Conservation (phyloP, 2,113 vertebrate species). For the Zosterops pallidus region DNA sequence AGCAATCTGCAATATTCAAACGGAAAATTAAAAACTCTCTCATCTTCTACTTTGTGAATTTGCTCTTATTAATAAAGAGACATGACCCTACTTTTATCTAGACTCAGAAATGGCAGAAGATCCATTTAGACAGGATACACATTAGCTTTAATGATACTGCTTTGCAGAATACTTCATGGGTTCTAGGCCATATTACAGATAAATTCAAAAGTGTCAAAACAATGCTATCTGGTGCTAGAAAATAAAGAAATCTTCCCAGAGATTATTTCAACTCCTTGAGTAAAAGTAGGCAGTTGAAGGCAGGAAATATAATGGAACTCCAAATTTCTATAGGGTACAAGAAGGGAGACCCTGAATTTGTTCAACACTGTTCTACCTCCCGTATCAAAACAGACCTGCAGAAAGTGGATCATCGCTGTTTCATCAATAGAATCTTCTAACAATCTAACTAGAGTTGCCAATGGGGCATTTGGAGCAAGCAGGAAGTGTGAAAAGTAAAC, state of each 20-base stretch:
- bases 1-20: conserved; percentile 15
- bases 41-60: conserved; percentile 7
- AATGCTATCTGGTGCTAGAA: not conserved
- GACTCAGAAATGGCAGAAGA: not conserved
- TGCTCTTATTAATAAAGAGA: conserved; percentile 23
- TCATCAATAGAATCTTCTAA: not conserved
- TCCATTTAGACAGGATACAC: not conserved
- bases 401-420: not conserved
- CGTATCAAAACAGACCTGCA: not conserved
- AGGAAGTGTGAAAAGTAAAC: not conserved
- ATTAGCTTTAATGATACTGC: not conserved
- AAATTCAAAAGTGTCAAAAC: not conserved
- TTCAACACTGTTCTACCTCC: not conserved
- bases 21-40: conserved; percentile 53
- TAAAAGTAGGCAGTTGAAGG: not conserved
- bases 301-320: not conserved
- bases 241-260: not conserved
- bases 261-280: not conserved
- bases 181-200: not conserved
- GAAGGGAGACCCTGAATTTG: not conserved
- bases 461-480: not conserved
- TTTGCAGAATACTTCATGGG: not conserved
- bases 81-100: conserved; percentile 1
- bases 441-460: not conserved
- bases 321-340: not conserved